Base-by-base conservation (phyloP, 2,888 invertebrate species). In the Myopa tessellatipennis region DNA sequence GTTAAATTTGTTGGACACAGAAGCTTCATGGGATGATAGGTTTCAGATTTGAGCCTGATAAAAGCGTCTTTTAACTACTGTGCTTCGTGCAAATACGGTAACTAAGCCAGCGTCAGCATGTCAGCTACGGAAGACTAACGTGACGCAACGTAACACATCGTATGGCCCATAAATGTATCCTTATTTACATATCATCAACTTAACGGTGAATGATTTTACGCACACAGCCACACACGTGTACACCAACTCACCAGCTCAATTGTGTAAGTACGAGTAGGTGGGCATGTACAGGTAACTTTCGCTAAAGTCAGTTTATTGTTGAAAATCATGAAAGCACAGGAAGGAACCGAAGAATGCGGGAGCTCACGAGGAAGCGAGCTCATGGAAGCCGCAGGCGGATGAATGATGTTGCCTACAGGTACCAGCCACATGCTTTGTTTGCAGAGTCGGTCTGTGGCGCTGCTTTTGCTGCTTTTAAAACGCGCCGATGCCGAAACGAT, bases 121-220 rank as follows among this genome's bases (percentile, higher is more conserved):
- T 45, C 45, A 45, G 10, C 45, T 1, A 45, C 45, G 45, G 45
- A n/a, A 16, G 5, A n/a, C n/a, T 55, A 55, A n/a, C 16, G 55
- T 55, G 67, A 55, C 26, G 67, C 38, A 16, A 36, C 38, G 60
- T 65, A 65, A 40, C 36, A 34, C 45, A 55, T 34, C 61, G 67
- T 55, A 38, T 55, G 74, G 67, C 67, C 85, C 85, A 87, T 84
- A 84, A 84, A 84, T 86, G 85, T 85, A 85, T 84, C 81, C 82
- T 79, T 86, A 85, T 87, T 87, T 87, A 85, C 87, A 87, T 87
- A 87, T 86, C 83, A 86, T 86, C 84, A 82, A 82, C 83, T 84
- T 84, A 85, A 85, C 83, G 84, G 82, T 85, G 83, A 83, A 83
- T 84, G 86, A 83, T 81, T 84, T 82, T 78, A 81, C 82, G 10